phyloP scores from a whole-genome alignment of 2,797 vertebrate genomes.

The Myotis pilosus region DNA sequence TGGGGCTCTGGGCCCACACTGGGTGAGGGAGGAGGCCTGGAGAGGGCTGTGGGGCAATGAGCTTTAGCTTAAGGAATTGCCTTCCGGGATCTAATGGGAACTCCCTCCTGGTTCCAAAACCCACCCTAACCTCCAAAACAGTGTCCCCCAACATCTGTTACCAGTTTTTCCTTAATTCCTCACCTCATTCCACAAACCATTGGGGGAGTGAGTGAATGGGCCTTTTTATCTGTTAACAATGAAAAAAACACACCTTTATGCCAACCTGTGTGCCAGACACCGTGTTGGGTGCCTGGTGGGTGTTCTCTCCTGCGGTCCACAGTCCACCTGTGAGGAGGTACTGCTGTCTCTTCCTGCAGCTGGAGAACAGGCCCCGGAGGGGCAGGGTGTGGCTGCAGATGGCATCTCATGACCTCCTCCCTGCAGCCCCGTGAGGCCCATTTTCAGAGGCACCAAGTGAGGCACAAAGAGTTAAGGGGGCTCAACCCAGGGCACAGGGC shows the following conservation, averaged over 20 bases:
- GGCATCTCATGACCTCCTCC: background rate
- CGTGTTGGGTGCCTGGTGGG: background rate
- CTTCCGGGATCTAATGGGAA: background rate
- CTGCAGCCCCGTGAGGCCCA: background rate
- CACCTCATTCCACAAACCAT: background rate
- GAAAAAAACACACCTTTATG: background rate
- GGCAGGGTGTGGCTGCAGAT: background rate
- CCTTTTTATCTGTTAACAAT: background rate
- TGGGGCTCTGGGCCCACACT: background rate
- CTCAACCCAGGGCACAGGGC: background rate
- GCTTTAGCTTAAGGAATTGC: background rate
- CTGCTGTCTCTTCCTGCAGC: background rate
- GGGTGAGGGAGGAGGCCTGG: background rate
- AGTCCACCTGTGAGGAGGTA: background rate
- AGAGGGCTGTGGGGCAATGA: background rate
- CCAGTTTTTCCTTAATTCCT: background rate
- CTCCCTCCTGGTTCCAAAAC: background rate
- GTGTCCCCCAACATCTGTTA: background rate
- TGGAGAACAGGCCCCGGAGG: background rate
- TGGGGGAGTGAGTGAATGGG: background rate
- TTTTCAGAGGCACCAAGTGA: background rate
- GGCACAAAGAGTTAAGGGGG: background rate
- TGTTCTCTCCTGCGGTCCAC: background rate
- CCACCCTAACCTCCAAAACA: background rate
- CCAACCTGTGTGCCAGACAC: background rate